Conservation (phyloP, 2,888 invertebrate species). For the Fragum sueziense region DNA sequence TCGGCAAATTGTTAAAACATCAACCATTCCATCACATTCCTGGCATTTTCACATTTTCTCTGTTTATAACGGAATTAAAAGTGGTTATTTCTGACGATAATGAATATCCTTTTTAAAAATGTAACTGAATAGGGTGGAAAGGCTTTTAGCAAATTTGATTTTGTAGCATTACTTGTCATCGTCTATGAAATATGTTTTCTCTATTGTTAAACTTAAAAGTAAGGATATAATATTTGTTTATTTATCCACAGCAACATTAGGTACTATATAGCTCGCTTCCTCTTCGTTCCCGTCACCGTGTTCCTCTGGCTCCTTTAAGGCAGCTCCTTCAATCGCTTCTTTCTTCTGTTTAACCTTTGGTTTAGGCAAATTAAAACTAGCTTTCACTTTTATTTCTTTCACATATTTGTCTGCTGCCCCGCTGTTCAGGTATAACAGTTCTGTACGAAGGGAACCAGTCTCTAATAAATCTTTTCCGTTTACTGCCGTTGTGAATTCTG, state of each 20-base stretch:
- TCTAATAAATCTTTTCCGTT: conserved; percentile 63
- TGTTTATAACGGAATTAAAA: too few species aligned
- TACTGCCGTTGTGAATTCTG: conserved; percentile 64
- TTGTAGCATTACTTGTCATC: too few species aligned
- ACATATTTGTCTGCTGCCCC: conserved; percentile 64
- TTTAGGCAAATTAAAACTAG: conserved; percentile 51
- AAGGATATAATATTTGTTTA: too few species aligned
- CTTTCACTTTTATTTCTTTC: conserved; percentile 67
- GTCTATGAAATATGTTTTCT: too few species aligned
- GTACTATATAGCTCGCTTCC: conserved; percentile 12
- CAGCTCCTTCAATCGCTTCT: neutral
- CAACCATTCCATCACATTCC: too few species aligned
- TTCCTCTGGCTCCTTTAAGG: neutral
- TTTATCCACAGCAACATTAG: conserved; percentile 16
- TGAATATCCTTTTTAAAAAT: too few species aligned
- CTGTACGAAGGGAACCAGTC: conserved; percentile 51
- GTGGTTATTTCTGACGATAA: too few species aligned
- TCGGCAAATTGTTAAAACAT: too few species aligned
- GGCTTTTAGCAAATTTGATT: too few species aligned
- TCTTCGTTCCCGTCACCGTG: neutral
- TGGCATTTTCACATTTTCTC: too few species aligned
- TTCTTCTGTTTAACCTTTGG: conserved; percentile 3
- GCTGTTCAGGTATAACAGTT: conserved; percentile 48
- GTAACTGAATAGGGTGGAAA: too few species aligned
- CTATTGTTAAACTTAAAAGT: too few species aligned